Evolutionary conservation across 2,888 invertebrate species (phyloP), one percentile per base, ranked within the genome.

Genomic region (Gisinianus flammeolus): DNA sequence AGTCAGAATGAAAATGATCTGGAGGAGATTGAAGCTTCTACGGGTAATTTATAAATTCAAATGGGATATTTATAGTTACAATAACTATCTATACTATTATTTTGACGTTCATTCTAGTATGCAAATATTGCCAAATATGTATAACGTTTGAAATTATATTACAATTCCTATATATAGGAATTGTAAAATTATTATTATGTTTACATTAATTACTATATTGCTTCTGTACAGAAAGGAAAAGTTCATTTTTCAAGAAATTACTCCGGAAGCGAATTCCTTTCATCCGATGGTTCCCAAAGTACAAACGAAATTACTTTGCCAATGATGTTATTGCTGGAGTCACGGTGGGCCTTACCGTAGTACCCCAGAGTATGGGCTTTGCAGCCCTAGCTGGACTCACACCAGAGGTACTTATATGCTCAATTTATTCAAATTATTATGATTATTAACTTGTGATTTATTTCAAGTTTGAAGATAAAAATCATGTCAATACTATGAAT

Each of bases 331-430:
- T 89, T 76, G 88, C 89, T 44, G 89, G 89, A 19, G 82, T 89
- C 70, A 88, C 89, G 0, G 89, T 82, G 0, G 89, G 88, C 0
- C 86, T 89, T 56, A 89, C 89, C 1, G 88, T 89, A n/a, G 87
- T 89, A 31, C 89, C 89, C 2, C 89, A 89, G 84, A 87, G 87
- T 1, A 85, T 89, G 82, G 89, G 89, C 1, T 88, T 88, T 83
- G 88, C 89, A 19, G 86, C 86, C 35, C 85, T 89, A 31, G 89
- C 89, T 35, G 87, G 87, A 44, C 85, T 89, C 8, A 86, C 87
- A 2, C 87, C 88, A 28, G 88, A 88, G 86, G 88, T 88, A 76
- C 81, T n/a, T 26, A 19, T 2, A 10, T 8, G 22, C n/a, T 31
- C 1, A 31, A 31, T 26, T 56, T 12, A 6, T 10, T 12, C n/a